Conservation (phyloP, 2,797 vertebrate species). For the Pelobates cultripes region DNA sequence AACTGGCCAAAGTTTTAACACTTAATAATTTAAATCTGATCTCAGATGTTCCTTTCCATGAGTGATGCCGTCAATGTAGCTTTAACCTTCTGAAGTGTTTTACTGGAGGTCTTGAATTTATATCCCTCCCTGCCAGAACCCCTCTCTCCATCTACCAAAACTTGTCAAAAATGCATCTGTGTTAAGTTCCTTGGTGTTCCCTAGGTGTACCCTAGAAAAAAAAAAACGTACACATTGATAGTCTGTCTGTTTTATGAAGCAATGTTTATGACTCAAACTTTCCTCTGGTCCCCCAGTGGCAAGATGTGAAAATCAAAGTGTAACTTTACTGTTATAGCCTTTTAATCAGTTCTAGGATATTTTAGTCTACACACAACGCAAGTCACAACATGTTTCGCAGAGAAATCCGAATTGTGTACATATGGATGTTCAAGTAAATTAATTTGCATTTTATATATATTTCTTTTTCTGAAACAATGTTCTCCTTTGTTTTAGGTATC, state of each 20-base stretch:
- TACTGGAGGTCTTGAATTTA: conserved; percentile 73
- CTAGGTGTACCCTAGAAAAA: conserved; percentile 73
- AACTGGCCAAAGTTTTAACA: conserved; percentile 30
- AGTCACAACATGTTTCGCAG: background rate
- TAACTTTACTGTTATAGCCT: conserved; percentile 48
- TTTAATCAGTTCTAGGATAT: conserved; percentile 39
- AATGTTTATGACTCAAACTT: conserved; percentile 73
- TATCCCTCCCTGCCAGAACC: background rate
- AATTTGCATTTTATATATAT: conserved; percentile 21
- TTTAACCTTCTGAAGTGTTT: conserved; percentile 74
- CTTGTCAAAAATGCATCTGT: conserved; percentile 72
- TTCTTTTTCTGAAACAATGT: conserved; percentile 31
- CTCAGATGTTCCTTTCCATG: conserved; percentile 35
- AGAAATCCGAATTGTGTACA: background rate
- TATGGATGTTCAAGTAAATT: conserved; percentile 16
- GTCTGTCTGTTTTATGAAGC: conserved; percentile 71
- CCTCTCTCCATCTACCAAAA: too few species aligned
- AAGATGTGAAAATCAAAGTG: conserved; percentile 65
- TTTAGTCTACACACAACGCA: background rate
- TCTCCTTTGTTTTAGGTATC: conserved; percentile 78
- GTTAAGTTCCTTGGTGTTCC: conserved; percentile 72
- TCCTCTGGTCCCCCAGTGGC: conserved; percentile 65
- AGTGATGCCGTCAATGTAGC: conserved; percentile 61
- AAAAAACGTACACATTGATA: conserved; percentile 63
- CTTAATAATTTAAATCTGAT: conserved; percentile 41